Base-by-base conservation (phyloP, 2,888 invertebrate species). In the Leptinotarsa juncta region DNA sequence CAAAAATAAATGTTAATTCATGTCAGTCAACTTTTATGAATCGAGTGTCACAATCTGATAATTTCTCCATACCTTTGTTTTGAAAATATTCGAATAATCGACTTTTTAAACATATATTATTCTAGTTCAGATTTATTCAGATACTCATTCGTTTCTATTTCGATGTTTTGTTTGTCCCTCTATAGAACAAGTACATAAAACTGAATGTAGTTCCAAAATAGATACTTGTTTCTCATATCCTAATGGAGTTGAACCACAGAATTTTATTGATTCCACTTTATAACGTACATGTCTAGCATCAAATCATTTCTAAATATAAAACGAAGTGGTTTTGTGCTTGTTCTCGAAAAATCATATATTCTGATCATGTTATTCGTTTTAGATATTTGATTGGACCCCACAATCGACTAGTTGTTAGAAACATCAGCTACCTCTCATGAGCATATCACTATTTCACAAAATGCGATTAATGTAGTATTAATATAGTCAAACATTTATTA, bases 191-290 rank as follows among this genome's bases (percentile, higher is more conserved):
- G 18, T 62, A 42, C n/a, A 62, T 62, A 62, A 62, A 62, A 62
- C 26, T 62, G 62, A 62, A 62, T 62, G 62, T 32, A n/a, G n/a
- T n/a, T 62, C 16, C 62, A n/a, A 62, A 62, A 62, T 62, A 62
- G 62, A 62, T 62, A 62, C n/a, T 62, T 42, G 62, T 42, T 62
- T 42, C 62, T 16, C 62, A 5, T 42, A 26, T 62, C 42, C 42
- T 62, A 62, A 62, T 62, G 62, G 42, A 62, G 42, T 62, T 12
- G 16, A 32, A 62, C 62, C 62, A 62, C 62, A 62, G 12, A 62
- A 62, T 62, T 32, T 62, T 62, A 62, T 62, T 42, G 62, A 62
- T 62, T 62, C 62, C n/a, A 62, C 62, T 62, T 57, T 57, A 57
- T 62, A 62, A 62, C 62, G 10, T 12, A 32, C 62, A 7, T 4